These are phyloP conservation scores for Pterois miles DNA, from an alignment of 2,797 vertebrate genomes.

Conservation along the genomic window DNA sequence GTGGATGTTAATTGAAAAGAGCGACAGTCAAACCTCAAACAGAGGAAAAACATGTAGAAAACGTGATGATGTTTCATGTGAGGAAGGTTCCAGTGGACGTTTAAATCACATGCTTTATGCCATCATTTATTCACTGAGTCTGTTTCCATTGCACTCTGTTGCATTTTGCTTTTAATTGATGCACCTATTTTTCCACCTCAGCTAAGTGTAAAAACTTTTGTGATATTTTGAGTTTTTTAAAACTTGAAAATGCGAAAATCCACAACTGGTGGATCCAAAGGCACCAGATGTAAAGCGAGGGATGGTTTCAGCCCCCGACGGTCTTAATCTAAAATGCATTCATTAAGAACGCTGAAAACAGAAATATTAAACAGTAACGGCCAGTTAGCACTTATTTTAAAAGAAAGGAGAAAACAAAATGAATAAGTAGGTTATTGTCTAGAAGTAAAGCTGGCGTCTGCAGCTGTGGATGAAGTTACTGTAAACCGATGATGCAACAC, in stretches of 20 bases:
- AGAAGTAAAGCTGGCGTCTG: constrained; percentile 1
- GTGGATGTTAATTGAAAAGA: not conserved
- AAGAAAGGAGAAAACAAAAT: not conserved
- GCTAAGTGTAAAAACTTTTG: not conserved
- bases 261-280: not conserved
- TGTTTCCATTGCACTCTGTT: not conserved
- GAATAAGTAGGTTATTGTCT: not conserved
- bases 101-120: not conserved
- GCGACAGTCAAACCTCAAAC: not conserved
- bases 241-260: not conserved
- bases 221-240: not conserved
- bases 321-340: not conserved
- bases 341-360: not conserved
- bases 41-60: not conserved
- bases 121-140: not conserved
- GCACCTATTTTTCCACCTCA: not conserved
- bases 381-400: not conserved
- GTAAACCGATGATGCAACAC: constrained; percentile 27
- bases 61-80: not conserved
- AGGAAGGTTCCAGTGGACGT: not conserved
- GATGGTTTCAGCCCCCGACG: not conserved
- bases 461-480: constrained; percentile 16
- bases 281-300: not conserved
- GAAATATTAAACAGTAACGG: not conserved
- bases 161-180: not conserved